Evolutionary conservation across 2,797 vertebrate genomes (phyloP).

Genomic region (Galagoides demidoff): DNA sequence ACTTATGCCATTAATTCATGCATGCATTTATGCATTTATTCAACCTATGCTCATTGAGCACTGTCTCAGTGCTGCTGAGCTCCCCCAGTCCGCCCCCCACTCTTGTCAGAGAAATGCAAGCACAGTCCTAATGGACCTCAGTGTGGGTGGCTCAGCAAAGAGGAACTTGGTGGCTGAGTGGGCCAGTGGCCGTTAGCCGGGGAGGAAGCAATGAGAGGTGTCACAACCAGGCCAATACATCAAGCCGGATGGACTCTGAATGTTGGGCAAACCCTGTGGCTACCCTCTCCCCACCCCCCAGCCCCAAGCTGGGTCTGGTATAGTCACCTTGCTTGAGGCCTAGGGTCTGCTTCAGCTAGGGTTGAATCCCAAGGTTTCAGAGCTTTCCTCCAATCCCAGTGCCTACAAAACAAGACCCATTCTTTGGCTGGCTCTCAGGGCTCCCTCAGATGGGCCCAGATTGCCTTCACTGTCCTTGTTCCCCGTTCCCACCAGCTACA

Average conservation of each 20-base stretch:
- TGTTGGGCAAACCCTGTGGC: conserved; percentile 14
- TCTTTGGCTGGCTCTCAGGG: not conserved
- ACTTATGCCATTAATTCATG: not conserved
- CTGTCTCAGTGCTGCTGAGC: not conserved
- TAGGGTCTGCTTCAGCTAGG: not conserved
- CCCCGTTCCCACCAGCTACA: not conserved
- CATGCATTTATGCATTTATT: not conserved
- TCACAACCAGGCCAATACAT: conserved; percentile 39
- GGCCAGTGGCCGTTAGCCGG: not conserved
- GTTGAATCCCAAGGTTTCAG: not conserved
- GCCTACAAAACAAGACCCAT: not conserved
- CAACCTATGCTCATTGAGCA: not conserved
- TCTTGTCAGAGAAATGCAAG: not conserved
- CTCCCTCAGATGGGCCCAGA: not conserved
- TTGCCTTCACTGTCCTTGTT: not conserved
- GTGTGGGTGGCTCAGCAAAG: conserved; percentile 42
- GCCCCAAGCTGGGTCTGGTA: not conserved
- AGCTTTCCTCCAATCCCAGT: not conserved
- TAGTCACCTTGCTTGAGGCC: not conserved
- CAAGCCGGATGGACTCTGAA: not conserved
- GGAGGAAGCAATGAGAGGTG: conserved; percentile 41
- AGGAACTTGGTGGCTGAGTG: conserved; percentile 56
- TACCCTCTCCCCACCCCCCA: too few relatives aligned
- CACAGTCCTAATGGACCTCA: not conserved
- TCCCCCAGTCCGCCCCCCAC: not conserved